Percentiles rank a stretch among this genome's conserved stretches.
These are phyloP conservation scores for Megaleporinus macrocephalus DNA, from an alignment of 2,113 vertebrate genomes.

Conservation along the genomic window DNA sequence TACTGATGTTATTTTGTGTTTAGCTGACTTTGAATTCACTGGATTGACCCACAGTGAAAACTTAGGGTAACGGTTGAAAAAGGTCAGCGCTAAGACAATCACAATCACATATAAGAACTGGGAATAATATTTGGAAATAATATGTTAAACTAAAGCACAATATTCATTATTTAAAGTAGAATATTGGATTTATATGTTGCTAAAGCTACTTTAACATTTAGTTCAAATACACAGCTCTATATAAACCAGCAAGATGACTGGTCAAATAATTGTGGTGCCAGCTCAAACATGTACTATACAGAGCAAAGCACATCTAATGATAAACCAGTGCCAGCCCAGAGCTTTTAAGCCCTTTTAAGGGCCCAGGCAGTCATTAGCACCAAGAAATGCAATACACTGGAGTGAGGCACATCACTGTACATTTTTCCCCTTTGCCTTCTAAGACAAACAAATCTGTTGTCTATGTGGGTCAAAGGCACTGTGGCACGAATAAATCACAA, in stretches of 20 bases:
- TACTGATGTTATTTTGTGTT: constrained; percentile 85
- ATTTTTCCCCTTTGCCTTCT: constrained; percentile 30
- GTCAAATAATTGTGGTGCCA: constrained; percentile 74
- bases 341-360: constrained; percentile 70
- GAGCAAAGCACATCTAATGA: constrained; percentile 74
- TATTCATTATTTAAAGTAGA: too few species aligned
- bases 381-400: constrained; percentile 57
- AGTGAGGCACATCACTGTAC: constrained; percentile 55
- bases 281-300: constrained; percentile 70
- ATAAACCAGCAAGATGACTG: constrained; percentile 72
- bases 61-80: constrained; percentile 54
- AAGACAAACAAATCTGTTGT: constrained; percentile 72
- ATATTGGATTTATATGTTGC: background rate
- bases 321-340: constrained; percentile 71
- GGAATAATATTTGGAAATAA: background rate
- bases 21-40: constrained; percentile 72
- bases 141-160: background rate
- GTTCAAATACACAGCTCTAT: constrained; percentile 39
- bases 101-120: too few species aligned
- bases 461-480: constrained; percentile 65
- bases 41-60: constrained; percentile 71
- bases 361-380: constrained; percentile 68
- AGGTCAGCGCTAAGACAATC: too few species aligned
- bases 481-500: constrained; percentile 61
- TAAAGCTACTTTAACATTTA: background rate